Evolutionary conservation across 2,113 vertebrate genomes (phyloP), one percentile per base, ranked within the genome.

Genomic region (Clarias batrachus): DNA sequence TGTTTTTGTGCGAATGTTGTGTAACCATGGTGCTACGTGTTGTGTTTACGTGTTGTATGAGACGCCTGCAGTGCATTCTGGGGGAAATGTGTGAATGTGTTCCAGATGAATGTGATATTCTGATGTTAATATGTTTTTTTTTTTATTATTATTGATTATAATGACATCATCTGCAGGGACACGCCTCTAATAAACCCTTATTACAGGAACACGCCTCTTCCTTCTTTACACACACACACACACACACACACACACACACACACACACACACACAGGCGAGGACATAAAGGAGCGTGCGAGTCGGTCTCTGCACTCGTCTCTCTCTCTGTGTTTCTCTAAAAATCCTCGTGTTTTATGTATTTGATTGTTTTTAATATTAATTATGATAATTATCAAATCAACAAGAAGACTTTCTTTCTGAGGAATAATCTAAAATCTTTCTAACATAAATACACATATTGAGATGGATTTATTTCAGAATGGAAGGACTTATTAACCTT

Each of bases 1-100:
- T 89, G 70, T 90, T 70, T 87, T 88, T 91, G 89, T 90, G 84
- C 88, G 89, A 91, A 84, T 92, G 88, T 92, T 86, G 87, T 86
- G n/a, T 93, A 89, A 90, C 89, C 89, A 80, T 65, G 94, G 94
- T 95, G 94, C 93, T 94, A 94, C 89, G 83, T 17, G 21, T 71
- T 87, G 57, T 82, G 74, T 78, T 90, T 88, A 90, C 84, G 84
- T 85, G 77, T 70, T 85, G 63, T 83, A 23, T 66, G 48, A 76
- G 27, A 81, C 27, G n/a, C 68, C 57, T 84, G 85, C 76, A 48
- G 48, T 79, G 74, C 74, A 88, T 78, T 82, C 37, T 87, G 85
- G 85, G 68, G 23, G 25, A 41, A 59, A 57, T 27, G 48, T 71
- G 21, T 30, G 9, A 33, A 33, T 37, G 78, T 80, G 56, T 80